phyloP scores from a whole-genome alignment of 2,888 invertebrate species.

The Euplexia lucipara region DNA sequence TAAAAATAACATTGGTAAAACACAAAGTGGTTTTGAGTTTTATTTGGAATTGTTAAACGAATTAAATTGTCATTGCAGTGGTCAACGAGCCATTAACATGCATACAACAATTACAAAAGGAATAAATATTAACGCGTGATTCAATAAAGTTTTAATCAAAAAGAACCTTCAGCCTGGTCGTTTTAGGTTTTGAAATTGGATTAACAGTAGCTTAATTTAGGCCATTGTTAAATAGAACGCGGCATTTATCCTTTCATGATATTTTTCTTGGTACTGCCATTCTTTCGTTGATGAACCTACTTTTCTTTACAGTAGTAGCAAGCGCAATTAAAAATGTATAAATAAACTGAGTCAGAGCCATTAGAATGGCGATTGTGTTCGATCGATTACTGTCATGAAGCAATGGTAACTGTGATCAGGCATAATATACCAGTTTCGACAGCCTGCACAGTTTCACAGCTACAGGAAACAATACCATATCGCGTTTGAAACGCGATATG shows the following conservation, averaged over 20 bases:
- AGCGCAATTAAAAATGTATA: conserved; percentile 35
- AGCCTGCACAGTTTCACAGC: conserved; percentile 27
- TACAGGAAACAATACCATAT: conserved; percentile 22
- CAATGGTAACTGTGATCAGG: conserved; percentile 23
- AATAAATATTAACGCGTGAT: background rate
- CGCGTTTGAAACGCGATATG: background rate
- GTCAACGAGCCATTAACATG: conserved; percentile 26
- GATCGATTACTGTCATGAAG: conserved; percentile 32
- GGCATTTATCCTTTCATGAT: conserved; percentile 1
- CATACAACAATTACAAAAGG: conserved; percentile 6
- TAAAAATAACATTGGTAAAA: conserved; percentile 14
- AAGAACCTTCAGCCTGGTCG: background rate
- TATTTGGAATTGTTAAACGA: conserved; percentile 35
- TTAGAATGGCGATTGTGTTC: conserved; percentile 38
- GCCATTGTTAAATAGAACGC: conserved; percentile 6
- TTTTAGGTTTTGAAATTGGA: conserved; percentile 7
- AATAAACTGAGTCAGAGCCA: conserved; percentile 25
- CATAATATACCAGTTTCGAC: conserved; percentile 30
- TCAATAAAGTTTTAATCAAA: conserved; percentile 9
- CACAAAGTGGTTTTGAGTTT: conserved; percentile 24
- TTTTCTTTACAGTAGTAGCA: conserved; percentile 8
- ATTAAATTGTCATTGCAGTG: conserved; percentile 28
- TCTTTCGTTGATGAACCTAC: background rate
- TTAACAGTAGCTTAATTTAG: background rate
- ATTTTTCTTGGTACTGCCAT: conserved; percentile 7